Percentiles rank a stretch among this genome's conserved stretches.
Evolutionary conservation across 2,113 vertebrate genomes (phyloP).

Genomic region (Enhydra lutris): DNA sequence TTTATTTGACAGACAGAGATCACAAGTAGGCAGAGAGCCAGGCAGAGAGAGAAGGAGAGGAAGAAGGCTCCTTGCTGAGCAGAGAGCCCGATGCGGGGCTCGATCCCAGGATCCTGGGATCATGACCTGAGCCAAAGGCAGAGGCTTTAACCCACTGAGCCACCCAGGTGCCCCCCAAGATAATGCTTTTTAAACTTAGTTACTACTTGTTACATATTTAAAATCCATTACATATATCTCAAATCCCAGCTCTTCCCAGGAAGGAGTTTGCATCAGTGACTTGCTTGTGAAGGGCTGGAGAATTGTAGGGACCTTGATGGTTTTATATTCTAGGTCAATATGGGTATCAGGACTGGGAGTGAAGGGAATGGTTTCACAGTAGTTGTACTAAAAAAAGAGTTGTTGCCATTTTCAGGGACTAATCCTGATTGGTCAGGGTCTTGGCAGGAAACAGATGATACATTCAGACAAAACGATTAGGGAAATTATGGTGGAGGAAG

Average conservation of each 20-base stretch:
- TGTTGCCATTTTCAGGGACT: background rate
- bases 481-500: background rate
- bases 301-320: background rate
- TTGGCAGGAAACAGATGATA: background rate
- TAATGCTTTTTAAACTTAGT: background rate
- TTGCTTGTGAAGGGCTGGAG: background rate
- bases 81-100: too few species aligned
- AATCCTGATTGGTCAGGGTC: background rate
- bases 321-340: background rate
- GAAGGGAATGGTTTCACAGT: background rate
- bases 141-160: too few species aligned
- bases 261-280: background rate
- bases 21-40: too few species aligned
- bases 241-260: background rate
- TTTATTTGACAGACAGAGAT: too few species aligned
- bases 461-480: background rate
- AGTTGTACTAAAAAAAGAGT: background rate
- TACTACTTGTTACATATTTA: background rate
- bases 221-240: background rate
- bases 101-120: too few species aligned
- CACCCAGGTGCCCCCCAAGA: too few species aligned
- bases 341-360: background rate
- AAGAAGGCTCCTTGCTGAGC: too few species aligned
- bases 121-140: too few species aligned
- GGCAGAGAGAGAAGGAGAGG: too few species aligned